Conservation (phyloP, 2,888 invertebrate species). For the Agrochola circellaris region DNA sequence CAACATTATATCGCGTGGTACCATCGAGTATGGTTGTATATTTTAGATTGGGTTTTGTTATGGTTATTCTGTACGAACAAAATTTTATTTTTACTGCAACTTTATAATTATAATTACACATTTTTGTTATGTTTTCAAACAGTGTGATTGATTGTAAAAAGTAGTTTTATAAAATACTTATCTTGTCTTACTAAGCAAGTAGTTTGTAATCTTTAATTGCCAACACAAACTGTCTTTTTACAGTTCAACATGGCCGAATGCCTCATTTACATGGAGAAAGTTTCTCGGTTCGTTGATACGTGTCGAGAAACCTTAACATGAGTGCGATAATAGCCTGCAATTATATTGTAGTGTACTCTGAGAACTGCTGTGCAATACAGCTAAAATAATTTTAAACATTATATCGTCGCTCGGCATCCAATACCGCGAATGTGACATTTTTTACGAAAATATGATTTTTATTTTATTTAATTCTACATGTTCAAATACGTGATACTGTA, state of each 20-base stretch:
- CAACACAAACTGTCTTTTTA: not conserved
- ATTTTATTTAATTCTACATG: too few relatives aligned
- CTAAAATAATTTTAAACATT: not conserved
- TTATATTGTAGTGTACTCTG: not conserved
- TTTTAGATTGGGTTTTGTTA: not conserved
- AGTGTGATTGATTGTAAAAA: not conserved
- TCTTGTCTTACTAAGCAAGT: not conserved
- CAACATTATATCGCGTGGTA: not conserved
- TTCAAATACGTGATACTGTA: too few relatives aligned
- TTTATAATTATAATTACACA: conserved; percentile 3
- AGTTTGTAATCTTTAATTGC: not conserved
- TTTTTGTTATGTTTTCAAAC: not conserved
- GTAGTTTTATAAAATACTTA: not conserved
- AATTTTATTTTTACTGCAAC: not conserved
- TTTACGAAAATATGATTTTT: too few relatives aligned
- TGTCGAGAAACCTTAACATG: not conserved
- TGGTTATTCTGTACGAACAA: conserved; percentile 14
- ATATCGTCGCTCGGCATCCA: too few relatives aligned
- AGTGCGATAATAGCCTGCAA: not conserved
- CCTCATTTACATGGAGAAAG: not conserved
- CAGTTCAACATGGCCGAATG: not conserved
- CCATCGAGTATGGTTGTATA: not conserved
- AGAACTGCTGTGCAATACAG: not conserved
- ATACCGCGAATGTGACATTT: too few relatives aligned
- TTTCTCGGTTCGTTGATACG: not conserved